Percentiles rank a stretch among this genome's conserved stretches.
phyloP scores from a whole-genome alignment of 2,113 vertebrate species.

The Nannospalax galili region DNA sequence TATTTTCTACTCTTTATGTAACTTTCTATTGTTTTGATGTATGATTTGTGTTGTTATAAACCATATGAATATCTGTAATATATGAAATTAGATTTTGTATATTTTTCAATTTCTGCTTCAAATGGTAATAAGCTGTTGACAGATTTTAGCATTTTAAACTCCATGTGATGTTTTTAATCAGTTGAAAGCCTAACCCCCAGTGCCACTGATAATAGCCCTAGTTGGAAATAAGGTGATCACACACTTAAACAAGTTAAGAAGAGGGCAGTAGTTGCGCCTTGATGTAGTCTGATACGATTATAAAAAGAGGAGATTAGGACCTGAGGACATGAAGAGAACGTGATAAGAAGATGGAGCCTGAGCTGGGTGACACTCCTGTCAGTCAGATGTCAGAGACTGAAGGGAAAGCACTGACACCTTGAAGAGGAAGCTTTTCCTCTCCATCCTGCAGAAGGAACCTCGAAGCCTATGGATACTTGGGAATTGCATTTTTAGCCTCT shows the following conservation, averaged over 20 bases:
- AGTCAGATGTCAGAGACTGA: neutral
- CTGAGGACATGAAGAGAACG: neutral
- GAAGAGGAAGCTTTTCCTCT: neutral
- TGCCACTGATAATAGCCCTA: neutral
- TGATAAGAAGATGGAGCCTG: neutral
- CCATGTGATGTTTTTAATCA: neutral
- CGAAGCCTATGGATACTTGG: accelerated
- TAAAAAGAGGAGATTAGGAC: neutral
- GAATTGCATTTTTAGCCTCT: neutral
- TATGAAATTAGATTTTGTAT: neutral
- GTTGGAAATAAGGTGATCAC: neutral
- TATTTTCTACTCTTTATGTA: neutral
- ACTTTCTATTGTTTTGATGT: neutral
- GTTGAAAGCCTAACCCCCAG: neutral
- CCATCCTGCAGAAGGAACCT: neutral
- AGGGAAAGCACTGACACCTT: accelerated
- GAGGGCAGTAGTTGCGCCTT: neutral
- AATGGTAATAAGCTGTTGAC: neutral
- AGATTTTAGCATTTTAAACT: neutral
- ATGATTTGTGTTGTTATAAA: neutral
- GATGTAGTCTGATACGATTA: neutral
- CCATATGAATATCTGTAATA: neutral
- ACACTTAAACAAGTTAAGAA: neutral
- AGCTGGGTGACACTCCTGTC: too few species aligned
- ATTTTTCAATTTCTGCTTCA: neutral